phyloP scores from a whole-genome alignment of 64 coral and sea anemone genomes.

The Actinia tenebrosa region DNA sequence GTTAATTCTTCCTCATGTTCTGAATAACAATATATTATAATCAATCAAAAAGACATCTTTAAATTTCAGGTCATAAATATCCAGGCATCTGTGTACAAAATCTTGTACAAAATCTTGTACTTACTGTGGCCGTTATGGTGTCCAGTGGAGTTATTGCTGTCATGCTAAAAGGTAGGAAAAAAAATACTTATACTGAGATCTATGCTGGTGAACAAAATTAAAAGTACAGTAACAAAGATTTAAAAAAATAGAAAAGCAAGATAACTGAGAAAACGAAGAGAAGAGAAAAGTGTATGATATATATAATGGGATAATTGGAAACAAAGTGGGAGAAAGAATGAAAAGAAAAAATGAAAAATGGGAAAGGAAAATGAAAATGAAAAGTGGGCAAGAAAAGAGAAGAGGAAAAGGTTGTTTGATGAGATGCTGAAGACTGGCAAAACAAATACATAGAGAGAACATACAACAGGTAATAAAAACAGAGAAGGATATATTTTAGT shows the following conservation, averaged over 20 bases:
- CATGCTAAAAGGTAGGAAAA: not conserved
- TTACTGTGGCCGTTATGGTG: not conserved
- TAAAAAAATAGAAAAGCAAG: too few relatives aligned
- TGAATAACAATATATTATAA: not conserved
- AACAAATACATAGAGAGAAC: too few relatives aligned
- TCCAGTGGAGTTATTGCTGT: not conserved
- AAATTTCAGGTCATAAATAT: too few relatives aligned
- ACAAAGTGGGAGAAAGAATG: too few relatives aligned
- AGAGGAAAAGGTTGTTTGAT: too few relatives aligned
- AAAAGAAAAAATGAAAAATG: too few relatives aligned
- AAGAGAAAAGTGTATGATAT: not conserved
- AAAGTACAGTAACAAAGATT: not conserved
- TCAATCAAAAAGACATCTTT: not conserved
- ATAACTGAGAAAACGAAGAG: not conserved
- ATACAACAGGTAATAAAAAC: too few relatives aligned
- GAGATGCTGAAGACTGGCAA: too few relatives aligned
- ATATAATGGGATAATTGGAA: too few relatives aligned
- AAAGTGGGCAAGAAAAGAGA: too few relatives aligned
- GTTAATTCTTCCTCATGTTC: not conserved
- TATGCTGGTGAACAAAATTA: not conserved
- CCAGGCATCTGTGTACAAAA: not conserved
- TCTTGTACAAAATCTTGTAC: not conserved
- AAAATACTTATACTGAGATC: not conserved
- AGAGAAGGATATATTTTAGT: not conserved
- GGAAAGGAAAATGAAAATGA: too few relatives aligned